Percentiles rank a stretch among this genome's conserved stretches.
Conservation (phyloP, 2,888 invertebrate genomes). For the Scaptomyza reducta region DNA sequence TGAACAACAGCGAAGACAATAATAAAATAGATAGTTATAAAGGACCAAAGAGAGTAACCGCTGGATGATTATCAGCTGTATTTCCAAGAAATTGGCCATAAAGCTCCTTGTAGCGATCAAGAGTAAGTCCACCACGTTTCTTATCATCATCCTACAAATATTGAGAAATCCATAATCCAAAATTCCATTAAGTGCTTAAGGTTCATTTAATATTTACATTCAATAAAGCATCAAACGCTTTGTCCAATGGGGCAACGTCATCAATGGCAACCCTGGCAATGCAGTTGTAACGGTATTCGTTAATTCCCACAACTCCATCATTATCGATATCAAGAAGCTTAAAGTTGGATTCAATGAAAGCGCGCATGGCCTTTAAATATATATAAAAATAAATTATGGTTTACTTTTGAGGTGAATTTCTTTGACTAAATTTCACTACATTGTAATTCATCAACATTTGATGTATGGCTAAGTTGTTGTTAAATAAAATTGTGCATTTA, state of each 20-base stretch:
- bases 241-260: conserved; percentile 90
- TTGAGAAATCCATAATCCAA: not conserved
- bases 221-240: conserved; percentile 90
- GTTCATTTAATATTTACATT: conserved; percentile 86
- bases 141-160: conserved; percentile 90
- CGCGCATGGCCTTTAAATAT: conserved; percentile 88
- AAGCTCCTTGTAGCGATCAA: conserved; percentile 92
- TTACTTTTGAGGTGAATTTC: not conserved
- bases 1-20: conserved; percentile 83
- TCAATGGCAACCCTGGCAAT: conserved; percentile 92
- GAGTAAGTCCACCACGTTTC: conserved; percentile 90
- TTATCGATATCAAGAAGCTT: conserved; percentile 91
- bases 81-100: conserved; percentile 93
- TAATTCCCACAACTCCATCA: conserved; percentile 91
- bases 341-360: conserved; percentile 93
- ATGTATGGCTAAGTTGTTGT: not conserved
- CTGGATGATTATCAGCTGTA: conserved; percentile 89
- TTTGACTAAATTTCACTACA: not conserved
- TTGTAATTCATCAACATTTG: not conserved
- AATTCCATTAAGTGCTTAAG: not conserved
- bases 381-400: not conserved
- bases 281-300: conserved; percentile 93
- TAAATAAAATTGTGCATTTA: not conserved
- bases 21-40: conserved; percentile 83
- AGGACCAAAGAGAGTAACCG: conserved; percentile 92